Evolutionary conservation across 2,113 vertebrate genomes (phyloP).

Genomic region (Callaeas wilsoni): DNA sequence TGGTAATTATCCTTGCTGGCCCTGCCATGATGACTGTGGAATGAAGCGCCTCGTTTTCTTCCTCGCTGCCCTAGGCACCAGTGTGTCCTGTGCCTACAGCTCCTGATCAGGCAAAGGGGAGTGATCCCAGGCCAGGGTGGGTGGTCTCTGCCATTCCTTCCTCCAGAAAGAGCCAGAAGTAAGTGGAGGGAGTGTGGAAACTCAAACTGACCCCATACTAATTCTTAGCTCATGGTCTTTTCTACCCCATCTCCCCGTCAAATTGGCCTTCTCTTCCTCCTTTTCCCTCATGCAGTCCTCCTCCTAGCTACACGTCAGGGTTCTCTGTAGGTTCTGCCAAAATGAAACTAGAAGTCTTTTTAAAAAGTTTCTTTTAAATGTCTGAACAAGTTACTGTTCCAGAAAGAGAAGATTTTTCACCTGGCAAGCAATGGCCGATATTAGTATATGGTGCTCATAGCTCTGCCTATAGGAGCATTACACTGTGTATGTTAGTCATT

Average conservation of each 20-base stretch:
- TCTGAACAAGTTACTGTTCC: background rate
- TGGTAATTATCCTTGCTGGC: background rate
- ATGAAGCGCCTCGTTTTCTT: accelerated
- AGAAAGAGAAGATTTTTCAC: background rate
- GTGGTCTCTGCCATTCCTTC: background rate
- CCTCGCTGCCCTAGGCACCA: accelerated
- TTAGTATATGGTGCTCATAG: background rate
- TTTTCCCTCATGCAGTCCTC: background rate
- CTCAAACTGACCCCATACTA: background rate
- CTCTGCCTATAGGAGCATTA: background rate
- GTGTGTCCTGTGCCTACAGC: background rate
- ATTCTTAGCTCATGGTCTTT: background rate
- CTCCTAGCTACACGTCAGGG: background rate
- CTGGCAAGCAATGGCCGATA: background rate
- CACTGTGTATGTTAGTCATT: accelerated
- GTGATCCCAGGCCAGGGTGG: accelerated
- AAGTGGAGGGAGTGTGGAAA: background rate
- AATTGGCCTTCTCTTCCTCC: background rate
- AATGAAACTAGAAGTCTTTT: background rate
- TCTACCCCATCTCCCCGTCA: background rate
- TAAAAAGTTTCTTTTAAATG: background rate
- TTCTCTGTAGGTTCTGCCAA: background rate
- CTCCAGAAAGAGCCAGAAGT: background rate
- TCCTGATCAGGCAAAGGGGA: background rate
- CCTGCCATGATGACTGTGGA: accelerated